Evolutionary conservation across 2,888 invertebrate species (phyloP).

Genomic region (Liposcelis brunnea): DNA sequence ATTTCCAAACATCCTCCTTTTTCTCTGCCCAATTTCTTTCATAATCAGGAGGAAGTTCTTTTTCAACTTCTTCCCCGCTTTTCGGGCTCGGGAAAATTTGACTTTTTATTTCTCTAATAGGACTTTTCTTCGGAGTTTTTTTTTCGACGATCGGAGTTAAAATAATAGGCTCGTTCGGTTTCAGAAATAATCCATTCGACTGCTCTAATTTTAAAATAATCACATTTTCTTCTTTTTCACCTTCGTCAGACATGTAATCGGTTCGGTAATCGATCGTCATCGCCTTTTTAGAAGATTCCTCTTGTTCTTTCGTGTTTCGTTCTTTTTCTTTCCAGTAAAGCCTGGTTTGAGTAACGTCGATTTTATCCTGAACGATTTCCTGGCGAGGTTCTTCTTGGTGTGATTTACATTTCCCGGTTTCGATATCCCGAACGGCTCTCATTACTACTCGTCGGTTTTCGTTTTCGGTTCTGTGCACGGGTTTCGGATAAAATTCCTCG

Average conservation of each 20-base stretch:
- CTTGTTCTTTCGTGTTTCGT: neutral
- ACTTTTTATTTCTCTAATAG: too few relatives aligned
- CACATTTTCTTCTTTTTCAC: neutral
- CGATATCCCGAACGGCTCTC: conserved; percentile 3
- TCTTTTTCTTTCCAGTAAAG: conserved; percentile 3
- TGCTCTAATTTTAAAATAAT: conserved; percentile 4
- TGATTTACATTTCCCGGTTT: neutral
- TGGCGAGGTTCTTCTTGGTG: neutral
- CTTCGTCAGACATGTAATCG: neutral
- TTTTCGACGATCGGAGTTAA: neutral
- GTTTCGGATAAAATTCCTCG: too few relatives aligned
- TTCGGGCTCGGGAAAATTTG: too few relatives aligned
- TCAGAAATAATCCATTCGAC: too few relatives aligned
- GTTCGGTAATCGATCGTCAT: conserved; percentile 2
- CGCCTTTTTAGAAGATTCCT: neutral
- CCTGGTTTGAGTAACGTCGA: neutral
- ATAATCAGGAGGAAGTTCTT: neutral
- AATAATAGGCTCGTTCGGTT: too few relatives aligned
- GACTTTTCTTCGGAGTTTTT: neutral
- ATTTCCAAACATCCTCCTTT: neutral
- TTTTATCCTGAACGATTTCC: neutral
- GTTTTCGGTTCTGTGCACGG: too few relatives aligned
- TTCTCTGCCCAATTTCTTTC: neutral
- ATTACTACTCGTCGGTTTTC: neutral
- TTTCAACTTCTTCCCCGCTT: too few relatives aligned